A percentile compares a stretch with the other conserved stretches of the same genome.
Conservation (phyloP, 2,888 invertebrate species). For the Nomada goodeniana region DNA sequence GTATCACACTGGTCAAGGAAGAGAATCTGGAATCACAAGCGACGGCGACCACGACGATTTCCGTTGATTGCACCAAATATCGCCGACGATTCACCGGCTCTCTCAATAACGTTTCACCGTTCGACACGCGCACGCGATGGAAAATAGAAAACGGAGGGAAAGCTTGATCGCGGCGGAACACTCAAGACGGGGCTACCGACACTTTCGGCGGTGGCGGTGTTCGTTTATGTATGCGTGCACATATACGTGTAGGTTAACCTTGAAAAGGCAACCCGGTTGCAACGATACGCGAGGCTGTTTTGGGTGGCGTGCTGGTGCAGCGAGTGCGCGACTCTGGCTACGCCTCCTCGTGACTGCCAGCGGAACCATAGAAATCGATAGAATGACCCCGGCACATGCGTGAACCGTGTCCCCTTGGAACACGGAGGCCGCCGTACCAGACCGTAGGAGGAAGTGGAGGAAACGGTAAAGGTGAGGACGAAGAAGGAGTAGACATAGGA, state of each 20-base stretch:
- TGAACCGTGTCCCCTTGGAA: slow-evolving; percentile 70
- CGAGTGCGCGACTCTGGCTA: slow-evolving; percentile 69
- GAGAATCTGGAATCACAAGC: background rate
- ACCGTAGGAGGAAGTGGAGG: slow-evolving; percentile 46
- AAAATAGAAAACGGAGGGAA: background rate
- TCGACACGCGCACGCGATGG: slow-evolving; percentile 19
- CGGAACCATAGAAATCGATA: slow-evolving; percentile 82
- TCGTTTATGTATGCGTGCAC: slow-evolving; percentile 25
- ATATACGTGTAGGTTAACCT: slow-evolving; percentile 78
- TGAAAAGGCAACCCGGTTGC: slow-evolving; percentile 81
- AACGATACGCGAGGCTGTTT: slow-evolving; percentile 83
- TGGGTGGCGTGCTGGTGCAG: slow-evolving; percentile 76
- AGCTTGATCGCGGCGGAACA: slow-evolving; percentile 21
- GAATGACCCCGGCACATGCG: slow-evolving; percentile 79
- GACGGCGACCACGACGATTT: background rate
- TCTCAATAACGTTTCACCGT: background rate
- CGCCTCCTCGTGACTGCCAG: slow-evolving; percentile 77
- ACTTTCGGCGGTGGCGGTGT: slow-evolving; percentile 61
- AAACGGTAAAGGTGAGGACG: slow-evolving; percentile 32
- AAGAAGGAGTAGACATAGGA: slow-evolving; percentile 48
- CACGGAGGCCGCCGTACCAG: slow-evolving; percentile 66
- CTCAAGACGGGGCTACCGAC: slow-evolving; percentile 59
- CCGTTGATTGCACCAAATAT: background rate
- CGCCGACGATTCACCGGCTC: slow-evolving; percentile 3
- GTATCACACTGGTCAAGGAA: background rate